Percentiles rank a stretch among this genome's conserved stretches.
Evolutionary conservation across 1,140 invertebrate genomes (phyloP).

Genomic region (Zaprionus kolodkinae): DNA sequence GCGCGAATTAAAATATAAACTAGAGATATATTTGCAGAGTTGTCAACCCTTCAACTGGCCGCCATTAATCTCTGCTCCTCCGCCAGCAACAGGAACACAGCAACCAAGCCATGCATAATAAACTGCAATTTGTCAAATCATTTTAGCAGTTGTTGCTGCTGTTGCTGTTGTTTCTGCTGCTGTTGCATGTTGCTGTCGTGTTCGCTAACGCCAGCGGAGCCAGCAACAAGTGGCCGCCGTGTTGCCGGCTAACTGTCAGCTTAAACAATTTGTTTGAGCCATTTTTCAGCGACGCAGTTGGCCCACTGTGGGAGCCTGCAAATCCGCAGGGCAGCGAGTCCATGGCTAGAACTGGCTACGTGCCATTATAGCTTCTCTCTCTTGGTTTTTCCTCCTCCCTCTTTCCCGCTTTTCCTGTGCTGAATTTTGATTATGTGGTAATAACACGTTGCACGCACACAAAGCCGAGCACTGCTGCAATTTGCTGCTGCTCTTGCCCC

Average conservation of each 20-base stretch:
- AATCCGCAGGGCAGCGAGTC: slow-evolving; percentile 15
- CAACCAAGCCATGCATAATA: slow-evolving; percentile 65
- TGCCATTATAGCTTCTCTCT: slow-evolving; percentile 54
- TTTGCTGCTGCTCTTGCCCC: slow-evolving; percentile 39
- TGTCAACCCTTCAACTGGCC: slow-evolving; percentile 71
- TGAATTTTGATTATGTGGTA: slow-evolving; percentile 81
- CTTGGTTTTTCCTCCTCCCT: slow-evolving; percentile 26
- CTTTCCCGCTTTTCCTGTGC: slow-evolving; percentile 31
- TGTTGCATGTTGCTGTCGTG: slow-evolving; percentile 41
- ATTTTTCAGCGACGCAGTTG: slow-evolving; percentile 55
- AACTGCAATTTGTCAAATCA: slow-evolving; percentile 80
- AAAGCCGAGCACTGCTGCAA: slow-evolving; percentile 57
- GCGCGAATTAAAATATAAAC: slow-evolving; percentile 60
- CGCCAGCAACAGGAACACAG: slow-evolving; percentile 10
- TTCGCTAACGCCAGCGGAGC: slow-evolving; percentile 42
- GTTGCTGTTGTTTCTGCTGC: slow-evolving; percentile 16
- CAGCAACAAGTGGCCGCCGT: slow-evolving; percentile 39
- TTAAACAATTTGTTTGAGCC: slow-evolving; percentile 82
- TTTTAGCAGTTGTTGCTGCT: slow-evolving; percentile 38
- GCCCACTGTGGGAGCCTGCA: slow-evolving; percentile 47
- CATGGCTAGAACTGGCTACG: slow-evolving; percentile 53
- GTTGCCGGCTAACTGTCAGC: slow-evolving; percentile 70
- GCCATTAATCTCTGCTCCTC: slow-evolving; percentile 66
- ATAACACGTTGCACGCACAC: slow-evolving; percentile 78
- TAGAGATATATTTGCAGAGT: slow-evolving; percentile 61